Evolutionary conservation across 2,113 vertebrate genomes (phyloP), one percentile per base, ranked within the genome.

Genomic region (Nycticryphes semicollaris): DNA sequence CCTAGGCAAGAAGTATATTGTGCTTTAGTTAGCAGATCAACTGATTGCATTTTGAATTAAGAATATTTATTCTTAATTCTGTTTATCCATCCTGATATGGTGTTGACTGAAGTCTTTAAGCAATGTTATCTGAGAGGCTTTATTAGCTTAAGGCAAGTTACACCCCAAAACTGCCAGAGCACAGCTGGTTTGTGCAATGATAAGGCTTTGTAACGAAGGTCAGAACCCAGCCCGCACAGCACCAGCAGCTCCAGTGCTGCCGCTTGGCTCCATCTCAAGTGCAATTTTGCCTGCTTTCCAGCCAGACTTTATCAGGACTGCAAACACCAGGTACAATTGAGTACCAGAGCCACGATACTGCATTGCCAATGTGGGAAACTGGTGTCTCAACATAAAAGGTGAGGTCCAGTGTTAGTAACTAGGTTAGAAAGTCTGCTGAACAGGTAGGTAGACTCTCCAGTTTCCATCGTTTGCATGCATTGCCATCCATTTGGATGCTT

Each of bases 141-240:
- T 94, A 60, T 97, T 97, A 96, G 83, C 76, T 95, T 87, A 93
- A 96, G 74, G 75, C 66, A 90, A 88, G 91, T 63, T 95, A 94
- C 93, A 87, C 97, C 96, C 95, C 51, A 92, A 50, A 89, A 82
- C 90, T 94, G 88, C 56, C 73, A 80, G 74, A 81, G 56, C 70
- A 57, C 28, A 59, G 30, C 84, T 87, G 84, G 30, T 80, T 94
- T 68, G 47, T 87, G 73, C 89, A 90, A 16, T 28, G 95, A 83
- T 79, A 91, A 21, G 43, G 74, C 48, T 94, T 87, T 94, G 63
- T 88, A 93, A 62, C 56, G 90, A 96, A 97, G 95, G 96, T 95
- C 94, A 94, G 84, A 94, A 81, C 91, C 28, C 64, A 81, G 54
- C 12, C 20, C 84, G 69, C 53, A 48, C 48, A 81, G 82, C 81